Conservation (phyloP, 1,140 invertebrate species). For the Aleiodes sp. region DNA sequence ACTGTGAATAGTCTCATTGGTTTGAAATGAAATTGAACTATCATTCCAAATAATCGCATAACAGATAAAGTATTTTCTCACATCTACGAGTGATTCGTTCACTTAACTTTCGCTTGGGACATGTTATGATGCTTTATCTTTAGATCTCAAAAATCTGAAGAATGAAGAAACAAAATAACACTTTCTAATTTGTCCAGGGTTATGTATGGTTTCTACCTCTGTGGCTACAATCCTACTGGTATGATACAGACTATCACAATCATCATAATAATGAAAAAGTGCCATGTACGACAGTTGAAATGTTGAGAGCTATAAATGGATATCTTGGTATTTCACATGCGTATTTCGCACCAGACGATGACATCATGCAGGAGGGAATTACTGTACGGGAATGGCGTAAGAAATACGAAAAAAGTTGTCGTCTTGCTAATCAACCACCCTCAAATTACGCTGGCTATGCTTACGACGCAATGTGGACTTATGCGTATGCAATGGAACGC, state of each 20-base stretch:
- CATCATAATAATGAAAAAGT: slow-evolving; percentile 62
- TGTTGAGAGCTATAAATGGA: slow-evolving; percentile 79
- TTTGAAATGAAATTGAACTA: too few relatives aligned
- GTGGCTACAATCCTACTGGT: slow-evolving; percentile 77
- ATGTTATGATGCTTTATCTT: too few relatives aligned
- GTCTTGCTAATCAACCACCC: slow-evolving; percentile 37
- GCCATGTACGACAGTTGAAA: slow-evolving; percentile 72
- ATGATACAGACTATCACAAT: slow-evolving; percentile 73
- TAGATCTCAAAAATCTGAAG: too few relatives aligned
- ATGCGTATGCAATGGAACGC: slow-evolving; percentile 77
- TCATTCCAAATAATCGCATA: too few relatives aligned
- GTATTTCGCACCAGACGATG: slow-evolving; percentile 71
- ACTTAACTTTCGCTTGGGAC: too few relatives aligned
- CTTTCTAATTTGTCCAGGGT: slow-evolving; percentile 62
- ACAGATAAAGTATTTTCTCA: too few relatives aligned
- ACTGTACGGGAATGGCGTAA: slow-evolving; percentile 70
- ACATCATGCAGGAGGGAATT: slow-evolving; percentile 74
- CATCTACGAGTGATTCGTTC: too few relatives aligned
- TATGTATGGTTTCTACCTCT: slow-evolving; percentile 87
- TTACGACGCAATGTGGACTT: slow-evolving; percentile 88
- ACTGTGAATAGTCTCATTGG: too few relatives aligned
- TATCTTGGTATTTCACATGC: slow-evolving; percentile 78
- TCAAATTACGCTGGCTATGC: slow-evolving; percentile 79
- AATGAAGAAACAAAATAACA: neutral
- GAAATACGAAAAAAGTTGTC: slow-evolving; percentile 59